Percentiles rank a stretch among this genome's conserved stretches.
Conservation (phyloP, 2,113 vertebrate species). For the Anarrhichthys ocellatus region DNA sequence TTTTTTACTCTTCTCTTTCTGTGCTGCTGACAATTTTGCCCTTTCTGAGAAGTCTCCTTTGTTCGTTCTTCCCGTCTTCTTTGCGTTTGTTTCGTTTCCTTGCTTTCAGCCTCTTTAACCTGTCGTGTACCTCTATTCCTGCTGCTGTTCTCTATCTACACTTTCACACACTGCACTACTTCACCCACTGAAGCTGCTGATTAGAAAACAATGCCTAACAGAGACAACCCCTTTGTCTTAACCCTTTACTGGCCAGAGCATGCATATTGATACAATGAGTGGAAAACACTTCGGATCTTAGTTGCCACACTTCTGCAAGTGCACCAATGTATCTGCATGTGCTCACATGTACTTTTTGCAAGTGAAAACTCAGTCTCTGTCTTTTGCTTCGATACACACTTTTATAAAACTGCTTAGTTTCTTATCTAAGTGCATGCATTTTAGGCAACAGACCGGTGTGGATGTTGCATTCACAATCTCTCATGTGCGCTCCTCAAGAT, state of each 20-base stretch:
- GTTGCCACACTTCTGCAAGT: neutral
- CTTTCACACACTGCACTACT: neutral
- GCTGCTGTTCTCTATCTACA: neutral
- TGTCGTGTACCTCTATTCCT: neutral
- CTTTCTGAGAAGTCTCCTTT: neutral
- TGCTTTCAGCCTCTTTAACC: neutral
- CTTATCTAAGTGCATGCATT: neutral
- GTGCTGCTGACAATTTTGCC: neutral
- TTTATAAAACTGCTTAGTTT: neutral
- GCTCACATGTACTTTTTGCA: neutral
- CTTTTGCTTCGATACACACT: neutral
- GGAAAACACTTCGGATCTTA: neutral
- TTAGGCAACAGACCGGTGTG: neutral
- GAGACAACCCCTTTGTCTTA: slow-evolving; percentile 22
- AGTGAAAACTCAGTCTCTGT: neutral
- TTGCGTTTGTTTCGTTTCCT: neutral
- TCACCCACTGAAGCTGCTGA: slow-evolving; percentile 8
- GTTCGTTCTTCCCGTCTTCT: neutral
- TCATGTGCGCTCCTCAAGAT: neutral
- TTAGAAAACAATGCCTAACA: neutral
- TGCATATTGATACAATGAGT: too few species aligned
- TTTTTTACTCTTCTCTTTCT: neutral
- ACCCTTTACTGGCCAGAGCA: slow-evolving; percentile 30
- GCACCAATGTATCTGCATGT: neutral
- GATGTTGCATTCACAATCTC: neutral